Base-by-base conservation (phyloP, 2,888 invertebrate species). In the Drosophila setosimentum region DNA sequence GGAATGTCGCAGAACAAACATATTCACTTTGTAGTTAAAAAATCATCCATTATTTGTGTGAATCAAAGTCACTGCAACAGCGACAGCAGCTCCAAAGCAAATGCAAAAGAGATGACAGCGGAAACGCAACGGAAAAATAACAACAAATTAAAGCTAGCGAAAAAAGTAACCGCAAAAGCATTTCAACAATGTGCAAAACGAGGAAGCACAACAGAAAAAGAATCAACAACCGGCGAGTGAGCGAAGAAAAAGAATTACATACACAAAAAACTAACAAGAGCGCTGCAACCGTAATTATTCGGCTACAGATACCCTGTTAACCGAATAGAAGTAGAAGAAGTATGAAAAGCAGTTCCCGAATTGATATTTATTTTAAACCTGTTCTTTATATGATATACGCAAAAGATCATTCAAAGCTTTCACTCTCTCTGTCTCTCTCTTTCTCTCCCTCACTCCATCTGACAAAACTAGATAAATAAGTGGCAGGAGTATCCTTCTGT, bases 181-280 rank as follows among this genome's bases (percentile, higher is more conserved):
- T 80, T 87, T 80, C 54, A 84, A 82, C 87, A 80, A 85, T 85
- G 60, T 63, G 74, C 49, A 69, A 57, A 62, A 75, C 79, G 58
- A 60, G 72, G 24, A 73, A 70, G 54, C 48, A 65, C 50, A 68
- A 58, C 72, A 75, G 57, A 81, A 71, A 72, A 67, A 55, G 63
- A 82, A 72, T 50, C 66, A 68, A 57, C 61, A 69, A 68, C 27
- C 35, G 50, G 27, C 45, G 51, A 63, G 32, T 32, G 32, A 59
- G 24, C 42, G 59, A 67, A 60, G 24, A 32, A 51, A 29, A 21
- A 48, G 60, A 59, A 35, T 60, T 18, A 37, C 30, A 30, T 21
- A 29, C 24, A 50, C 27, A 33, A 50, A 29, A 50, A 24, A 21
- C 3, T 27, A 16, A 18, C 33, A 21, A 24, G n/a, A 29, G 13